Conservation (phyloP, 1,140 invertebrate species). For the Trachelipus rathkii region DNA sequence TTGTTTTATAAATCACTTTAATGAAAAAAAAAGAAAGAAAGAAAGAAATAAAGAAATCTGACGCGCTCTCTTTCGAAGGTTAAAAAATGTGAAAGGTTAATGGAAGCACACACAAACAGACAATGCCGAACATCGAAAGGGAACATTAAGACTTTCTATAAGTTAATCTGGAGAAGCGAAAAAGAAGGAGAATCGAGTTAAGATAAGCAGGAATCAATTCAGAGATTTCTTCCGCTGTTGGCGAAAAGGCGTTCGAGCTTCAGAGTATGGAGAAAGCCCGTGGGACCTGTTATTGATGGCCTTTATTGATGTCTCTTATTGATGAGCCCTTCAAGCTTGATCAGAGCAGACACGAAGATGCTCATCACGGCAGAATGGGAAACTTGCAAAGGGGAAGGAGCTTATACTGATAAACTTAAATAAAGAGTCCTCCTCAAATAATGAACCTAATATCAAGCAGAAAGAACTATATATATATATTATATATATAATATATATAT, state of each 20-base stretch:
- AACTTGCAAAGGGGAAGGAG: background rate
- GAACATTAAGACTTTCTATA: background rate
- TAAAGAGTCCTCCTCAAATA: too few relatives aligned
- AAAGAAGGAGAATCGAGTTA: slow-evolving; percentile 4
- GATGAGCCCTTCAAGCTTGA: slow-evolving; percentile 3
- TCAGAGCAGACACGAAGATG: background rate
- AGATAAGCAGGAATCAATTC: slow-evolving; percentile 12
- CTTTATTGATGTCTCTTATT: slow-evolving; percentile 11
- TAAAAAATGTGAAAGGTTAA: too few relatives aligned
- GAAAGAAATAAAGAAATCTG: background rate
- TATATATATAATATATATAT: too few relatives aligned
- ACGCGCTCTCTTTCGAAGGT: background rate
- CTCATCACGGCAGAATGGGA: background rate
- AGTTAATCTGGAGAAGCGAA: background rate
- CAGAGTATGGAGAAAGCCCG: background rate
- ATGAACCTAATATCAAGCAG: too few relatives aligned
- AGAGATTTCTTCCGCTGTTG: background rate
- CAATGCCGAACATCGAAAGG: background rate
- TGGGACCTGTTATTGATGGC: slow-evolving; percentile 3
- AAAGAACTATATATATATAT: too few relatives aligned
- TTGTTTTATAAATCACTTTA: too few relatives aligned
- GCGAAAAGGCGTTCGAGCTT: background rate
- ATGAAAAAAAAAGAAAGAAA: background rate
- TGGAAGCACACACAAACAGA: background rate
- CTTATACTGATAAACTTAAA: background rate